phyloP scores from a whole-genome alignment of 1,140 invertebrate genomes.

The Pseudobourletiella spinata region DNA sequence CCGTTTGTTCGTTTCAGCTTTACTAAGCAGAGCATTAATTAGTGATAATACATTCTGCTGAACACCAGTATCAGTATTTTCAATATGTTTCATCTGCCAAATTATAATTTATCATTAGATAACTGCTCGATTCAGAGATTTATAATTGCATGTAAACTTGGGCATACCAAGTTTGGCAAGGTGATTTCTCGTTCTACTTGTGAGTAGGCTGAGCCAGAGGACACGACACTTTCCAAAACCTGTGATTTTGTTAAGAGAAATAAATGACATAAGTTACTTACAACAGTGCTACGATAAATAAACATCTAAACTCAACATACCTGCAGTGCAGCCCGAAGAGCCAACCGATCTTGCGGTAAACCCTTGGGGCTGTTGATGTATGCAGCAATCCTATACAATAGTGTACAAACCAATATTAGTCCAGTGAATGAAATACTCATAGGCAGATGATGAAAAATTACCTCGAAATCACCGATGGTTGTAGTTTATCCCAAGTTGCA shows the following conservation, averaged over 20 bases:
- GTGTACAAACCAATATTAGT: background rate
- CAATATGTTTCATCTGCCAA: constrained; percentile 23
- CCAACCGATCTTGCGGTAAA: constrained; percentile 6
- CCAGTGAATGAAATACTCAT: background rate
- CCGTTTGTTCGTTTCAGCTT: constrained; percentile 69
- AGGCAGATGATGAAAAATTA: constrained; percentile 1
- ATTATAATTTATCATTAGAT: too few relatives aligned
- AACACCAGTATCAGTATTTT: constrained; percentile 58
- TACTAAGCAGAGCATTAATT: constrained; percentile 84
- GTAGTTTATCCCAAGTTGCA: constrained; percentile 31
- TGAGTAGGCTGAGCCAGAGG: constrained; percentile 44
- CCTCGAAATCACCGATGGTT: constrained; percentile 25
- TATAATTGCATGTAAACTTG: too few relatives aligned
- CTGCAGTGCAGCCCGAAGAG: constrained; percentile 25
- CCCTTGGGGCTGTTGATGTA: constrained; percentile 22
- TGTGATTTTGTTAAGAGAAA: too few relatives aligned
- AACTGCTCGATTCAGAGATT: too few relatives aligned
- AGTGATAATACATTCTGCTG: constrained; percentile 89
- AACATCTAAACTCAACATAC: constrained; percentile 9
- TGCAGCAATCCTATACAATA: constrained; percentile 8
- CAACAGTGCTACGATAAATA: background rate
- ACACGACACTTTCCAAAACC: constrained; percentile 29
- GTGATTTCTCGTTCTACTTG: constrained; percentile 83
- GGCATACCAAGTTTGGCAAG: constrained; percentile 63
- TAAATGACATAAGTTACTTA: constrained; percentile 1